Base-by-base conservation (phyloP, 2,113 vertebrate genomes). In the Corythornis cristatus region DNA sequence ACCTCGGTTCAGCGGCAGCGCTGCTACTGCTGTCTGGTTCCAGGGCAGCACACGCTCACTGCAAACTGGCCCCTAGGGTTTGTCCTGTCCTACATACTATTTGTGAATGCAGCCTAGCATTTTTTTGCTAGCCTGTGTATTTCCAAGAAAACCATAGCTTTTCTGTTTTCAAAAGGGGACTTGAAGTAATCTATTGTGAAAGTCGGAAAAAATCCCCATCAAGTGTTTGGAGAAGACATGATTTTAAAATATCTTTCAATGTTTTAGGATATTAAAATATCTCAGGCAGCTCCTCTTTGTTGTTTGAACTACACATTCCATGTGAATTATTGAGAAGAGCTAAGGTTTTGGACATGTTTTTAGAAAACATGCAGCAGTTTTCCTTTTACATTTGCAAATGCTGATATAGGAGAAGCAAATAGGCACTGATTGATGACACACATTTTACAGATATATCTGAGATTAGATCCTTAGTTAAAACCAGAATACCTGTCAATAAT, bases 61-160 rank as follows among this genome's bases (percentile, higher is more conserved):
- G 56, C 57, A 88, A 88, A 83, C 85, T 80, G 71, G 95, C 93
- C 93, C 91, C 93, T 77, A 81, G 93, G 95, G 80, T 93, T 86
- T 68, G 56, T 90, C 76, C 71, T 97, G 96, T 87, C 96, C 95
- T 95, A 96, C 89, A 96, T 95, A 78, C 84, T 90, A 91, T 92
- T 95, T 88, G 71, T 91, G 82, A 96, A 90, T 80, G 54, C 79
- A 88, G 64, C 22, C 67, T 75, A 81, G 80, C 74, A 77, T 94
- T 86, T 94, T 94, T 95, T 90, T 92, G 46, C 78, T 74, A 77
- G 71, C 37, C 28, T 85, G 19, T 79, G 48, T 88, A 57, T 94
- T 93, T 95, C 92, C 68, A 94, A 57, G 85, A 94, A 91, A 23
- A 65, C 16, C 8, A 5, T 48, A 80, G 26, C 23, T 91, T 75